phyloP scores from a whole-genome alignment of 2,797 vertebrate species.

The Galagoides demidoff region DNA sequence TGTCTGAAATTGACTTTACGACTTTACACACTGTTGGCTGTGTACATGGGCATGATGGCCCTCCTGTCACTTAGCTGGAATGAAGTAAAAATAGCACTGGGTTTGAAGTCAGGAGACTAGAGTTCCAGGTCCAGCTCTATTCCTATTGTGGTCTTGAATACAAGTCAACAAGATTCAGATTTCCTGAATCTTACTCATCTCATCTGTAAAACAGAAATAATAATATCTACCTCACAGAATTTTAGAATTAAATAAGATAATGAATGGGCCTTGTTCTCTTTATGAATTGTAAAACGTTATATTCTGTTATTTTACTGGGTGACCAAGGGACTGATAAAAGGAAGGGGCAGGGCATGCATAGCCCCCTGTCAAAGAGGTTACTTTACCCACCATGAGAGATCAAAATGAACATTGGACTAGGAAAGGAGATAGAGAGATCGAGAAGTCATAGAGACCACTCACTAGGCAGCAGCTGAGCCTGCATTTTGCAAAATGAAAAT shows the following conservation, averaged over 20 bases:
- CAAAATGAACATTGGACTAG: neutral
- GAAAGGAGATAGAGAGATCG: neutral
- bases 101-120: neutral
- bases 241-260: neutral
- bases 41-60: neutral
- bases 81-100: neutral
- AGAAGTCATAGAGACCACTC: neutral
- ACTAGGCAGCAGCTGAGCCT: neutral
- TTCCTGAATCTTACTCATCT: neutral
- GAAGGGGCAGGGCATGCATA: neutral
- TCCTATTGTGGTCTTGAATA: neutral
- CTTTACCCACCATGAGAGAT: neutral
- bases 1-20: neutral
- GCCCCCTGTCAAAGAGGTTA: neutral
- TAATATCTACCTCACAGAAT: neutral
- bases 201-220: slow-evolving; percentile 12
- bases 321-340: neutral
- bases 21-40: neutral
- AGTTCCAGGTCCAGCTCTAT: neutral
- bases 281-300: neutral
- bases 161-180: no score
- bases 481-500: slow-evolving; percentile 42
- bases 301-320: neutral
- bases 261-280: neutral
- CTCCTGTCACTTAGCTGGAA: neutral